Conservation (phyloP, 2,113 vertebrate genomes). For the Camarhynchus parvulus region DNA sequence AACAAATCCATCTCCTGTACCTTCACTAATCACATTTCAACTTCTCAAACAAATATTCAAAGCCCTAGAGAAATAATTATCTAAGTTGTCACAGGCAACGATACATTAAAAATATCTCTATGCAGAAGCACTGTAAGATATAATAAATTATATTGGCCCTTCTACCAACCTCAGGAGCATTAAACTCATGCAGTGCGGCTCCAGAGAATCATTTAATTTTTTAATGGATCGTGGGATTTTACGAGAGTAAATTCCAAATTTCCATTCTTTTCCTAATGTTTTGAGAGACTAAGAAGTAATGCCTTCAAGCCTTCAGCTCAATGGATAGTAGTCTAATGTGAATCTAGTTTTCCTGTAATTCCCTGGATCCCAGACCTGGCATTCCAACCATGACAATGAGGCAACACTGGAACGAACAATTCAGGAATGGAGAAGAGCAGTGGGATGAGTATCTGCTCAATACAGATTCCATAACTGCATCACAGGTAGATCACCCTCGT, state of each 20-base stretch:
- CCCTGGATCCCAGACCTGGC: neutral
- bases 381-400: rapidly evolving
- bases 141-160: neutral
- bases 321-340: neutral
- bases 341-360: neutral
- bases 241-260: neutral
- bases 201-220: neutral
- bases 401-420: rapidly evolving
- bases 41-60: neutral
- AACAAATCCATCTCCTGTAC: neutral
- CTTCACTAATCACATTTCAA: neutral
- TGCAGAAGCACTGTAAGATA: neutral
- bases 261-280: neutral
- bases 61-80: neutral
- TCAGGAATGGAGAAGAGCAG: rapidly evolving
- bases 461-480: rapidly evolving
- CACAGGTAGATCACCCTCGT: rapidly evolving
- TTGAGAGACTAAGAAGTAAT: neutral
- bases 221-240: neutral
- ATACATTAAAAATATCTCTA: neutral
- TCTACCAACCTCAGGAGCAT: neutral
- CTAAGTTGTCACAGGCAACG: neutral
- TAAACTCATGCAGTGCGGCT: neutral
- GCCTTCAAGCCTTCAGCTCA: neutral
- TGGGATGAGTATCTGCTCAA: rapidly evolving